Evolutionary conservation across 2,888 invertebrate species (phyloP).

Genomic region (Pristionchus fissidentatus): DNA sequence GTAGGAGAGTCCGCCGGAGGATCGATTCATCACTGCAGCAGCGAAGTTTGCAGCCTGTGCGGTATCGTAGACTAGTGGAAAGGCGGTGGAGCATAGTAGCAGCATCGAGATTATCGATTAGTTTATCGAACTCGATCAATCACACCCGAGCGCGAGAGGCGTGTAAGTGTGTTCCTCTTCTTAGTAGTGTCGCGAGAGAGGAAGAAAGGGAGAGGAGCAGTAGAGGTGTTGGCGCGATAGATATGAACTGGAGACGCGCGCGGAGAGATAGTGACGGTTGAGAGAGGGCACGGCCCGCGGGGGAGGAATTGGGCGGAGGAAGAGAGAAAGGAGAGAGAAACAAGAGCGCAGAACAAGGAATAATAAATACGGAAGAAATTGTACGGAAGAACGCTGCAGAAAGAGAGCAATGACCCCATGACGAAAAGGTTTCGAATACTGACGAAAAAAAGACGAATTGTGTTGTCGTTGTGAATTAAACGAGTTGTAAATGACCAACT

Average conservation of each 20-base stretch:
- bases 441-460: too few species aligned
- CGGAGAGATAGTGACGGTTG: not conserved
- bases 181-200: constrained; percentile 26
- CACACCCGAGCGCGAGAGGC: not conserved
- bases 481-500: too few species aligned
- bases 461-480: too few species aligned
- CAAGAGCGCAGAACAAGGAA: not conserved
- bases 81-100: constrained; percentile 40
- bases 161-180: not conserved
- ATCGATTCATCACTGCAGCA: not conserved
- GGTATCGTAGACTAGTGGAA: not conserved
- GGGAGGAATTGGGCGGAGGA: not conserved
- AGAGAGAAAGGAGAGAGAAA: not conserved
- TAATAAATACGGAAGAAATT: too few species aligned
- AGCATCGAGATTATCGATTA: constrained; percentile 21
- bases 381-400: too few species aligned
- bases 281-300: not conserved
- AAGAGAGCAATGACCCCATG: too few species aligned
- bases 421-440: too few species aligned
- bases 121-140: too few species aligned
- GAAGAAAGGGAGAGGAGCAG: not conserved
- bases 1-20: constrained; percentile 49
- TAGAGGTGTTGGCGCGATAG: constrained; percentile 2
- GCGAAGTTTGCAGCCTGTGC: not conserved
- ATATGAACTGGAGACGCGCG: constrained; percentile 29